Percentiles rank a stretch among this genome's conserved stretches.
Evolutionary conservation across 2,888 invertebrate species (phyloP).

Genomic region (Notocelia uddmanniana): DNA sequence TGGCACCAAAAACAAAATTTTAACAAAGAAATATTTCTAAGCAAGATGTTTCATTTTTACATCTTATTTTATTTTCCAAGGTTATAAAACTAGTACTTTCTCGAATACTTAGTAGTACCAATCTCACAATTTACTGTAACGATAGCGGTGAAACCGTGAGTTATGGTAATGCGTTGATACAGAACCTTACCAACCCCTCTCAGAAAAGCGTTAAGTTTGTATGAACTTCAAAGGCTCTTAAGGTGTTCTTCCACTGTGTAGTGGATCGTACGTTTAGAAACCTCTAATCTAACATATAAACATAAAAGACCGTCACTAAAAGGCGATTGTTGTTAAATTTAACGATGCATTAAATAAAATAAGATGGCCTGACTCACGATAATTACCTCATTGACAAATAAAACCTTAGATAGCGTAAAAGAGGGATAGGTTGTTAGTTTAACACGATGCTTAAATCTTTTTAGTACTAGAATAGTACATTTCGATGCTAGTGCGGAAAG

Average conservation of each 20-base stretch:
- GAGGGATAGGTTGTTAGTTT: slow-evolving; percentile 6
- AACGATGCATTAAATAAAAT: slow-evolving; percentile 79
- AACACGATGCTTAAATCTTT: background rate
- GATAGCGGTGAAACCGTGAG: slow-evolving; percentile 58
- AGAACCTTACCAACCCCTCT: slow-evolving; percentile 7
- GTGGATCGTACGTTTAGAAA: slow-evolving; percentile 48
- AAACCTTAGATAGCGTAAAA: slow-evolving; percentile 45
- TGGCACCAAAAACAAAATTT: too few relatives aligned
- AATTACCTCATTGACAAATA: slow-evolving; percentile 65
- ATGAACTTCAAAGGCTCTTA: background rate
- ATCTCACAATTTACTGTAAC: slow-evolving; percentile 43
- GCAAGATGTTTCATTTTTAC: background rate
- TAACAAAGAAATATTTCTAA: background rate
- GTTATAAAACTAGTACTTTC: slow-evolving; percentile 27
- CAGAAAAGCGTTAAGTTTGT: background rate
- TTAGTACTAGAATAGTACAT: too few relatives aligned
- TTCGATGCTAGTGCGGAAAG: too few relatives aligned
- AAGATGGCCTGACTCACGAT: slow-evolving; percentile 68
- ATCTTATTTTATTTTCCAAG: slow-evolving; percentile 8
- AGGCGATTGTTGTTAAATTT: slow-evolving; percentile 84
- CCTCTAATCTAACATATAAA: slow-evolving; percentile 77
- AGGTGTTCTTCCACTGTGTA: background rate
- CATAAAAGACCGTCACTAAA: slow-evolving; percentile 80
- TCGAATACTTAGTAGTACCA: slow-evolving; percentile 9
- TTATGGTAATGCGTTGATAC: slow-evolving; percentile 70